Conservation (phyloP, 1,140 invertebrate species). For the Camponotus vicinus region DNA sequence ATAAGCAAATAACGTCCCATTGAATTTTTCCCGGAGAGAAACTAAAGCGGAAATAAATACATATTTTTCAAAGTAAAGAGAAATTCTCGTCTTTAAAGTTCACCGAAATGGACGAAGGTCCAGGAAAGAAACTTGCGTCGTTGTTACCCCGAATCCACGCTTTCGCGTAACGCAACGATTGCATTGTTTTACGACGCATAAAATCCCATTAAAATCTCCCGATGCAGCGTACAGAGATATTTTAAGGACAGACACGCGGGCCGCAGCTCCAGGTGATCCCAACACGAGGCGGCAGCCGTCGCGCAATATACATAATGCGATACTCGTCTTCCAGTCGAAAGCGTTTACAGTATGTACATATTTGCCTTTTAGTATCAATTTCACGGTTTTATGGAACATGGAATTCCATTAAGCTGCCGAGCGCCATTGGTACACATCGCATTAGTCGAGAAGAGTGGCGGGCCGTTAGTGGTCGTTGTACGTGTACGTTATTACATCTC, state of each 20-base stretch:
- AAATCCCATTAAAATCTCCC: slow-evolving; percentile 32
- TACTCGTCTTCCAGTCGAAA: slow-evolving; percentile 58
- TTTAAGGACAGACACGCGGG: slow-evolving; percentile 40
- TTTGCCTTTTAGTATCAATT: slow-evolving; percentile 59
- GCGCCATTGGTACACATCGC: slow-evolving; percentile 56
- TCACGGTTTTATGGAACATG: slow-evolving; percentile 61
- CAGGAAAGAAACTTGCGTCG: background rate
- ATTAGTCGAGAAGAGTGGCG: slow-evolving; percentile 52
- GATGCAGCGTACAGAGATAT: background rate
- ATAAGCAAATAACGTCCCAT: background rate
- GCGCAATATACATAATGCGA: slow-evolving; percentile 50
- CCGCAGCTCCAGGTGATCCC: slow-evolving; percentile 48
- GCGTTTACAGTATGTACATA: slow-evolving; percentile 56
- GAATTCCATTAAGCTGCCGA: slow-evolving; percentile 60
- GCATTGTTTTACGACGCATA: slow-evolving; percentile 28
- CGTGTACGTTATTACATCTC: slow-evolving; percentile 61
- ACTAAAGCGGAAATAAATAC: background rate
- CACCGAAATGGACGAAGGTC: background rate
- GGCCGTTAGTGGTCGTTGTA: slow-evolving; percentile 53
- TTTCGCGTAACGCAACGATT: slow-evolving; percentile 17
- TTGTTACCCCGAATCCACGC: background rate
- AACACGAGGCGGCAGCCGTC: slow-evolving; percentile 31
- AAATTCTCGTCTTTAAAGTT: background rate
- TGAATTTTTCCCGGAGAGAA: background rate
- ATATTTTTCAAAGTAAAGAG: background rate